Conservation (phyloP, 2,888 invertebrate genomes). For the Leptinotarsa juncta region DNA sequence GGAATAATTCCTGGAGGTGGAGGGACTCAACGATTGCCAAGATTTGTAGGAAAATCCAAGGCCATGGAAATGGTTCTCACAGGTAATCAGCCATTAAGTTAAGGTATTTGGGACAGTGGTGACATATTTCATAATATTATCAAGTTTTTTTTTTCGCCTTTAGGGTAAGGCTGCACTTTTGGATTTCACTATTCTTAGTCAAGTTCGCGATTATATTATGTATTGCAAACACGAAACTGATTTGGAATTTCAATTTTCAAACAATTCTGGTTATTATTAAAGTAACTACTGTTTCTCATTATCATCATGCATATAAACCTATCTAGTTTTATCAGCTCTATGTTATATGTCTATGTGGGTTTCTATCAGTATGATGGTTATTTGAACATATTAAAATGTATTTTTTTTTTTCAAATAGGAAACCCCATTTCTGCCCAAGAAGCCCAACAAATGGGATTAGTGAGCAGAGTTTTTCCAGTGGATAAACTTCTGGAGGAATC, state of each 20-base stretch:
- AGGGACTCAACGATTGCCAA: slow-evolving; percentile 91
- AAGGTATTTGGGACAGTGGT: background rate
- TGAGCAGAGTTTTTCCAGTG: slow-evolving; percentile 89
- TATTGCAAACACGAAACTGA: too few relatives aligned
- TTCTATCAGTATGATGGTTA: slow-evolving; percentile 24
- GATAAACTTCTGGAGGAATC: slow-evolving; percentile 89
- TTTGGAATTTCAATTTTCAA: too few relatives aligned
- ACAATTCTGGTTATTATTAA: too few relatives aligned
- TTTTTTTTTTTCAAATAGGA: slow-evolving; percentile 48
- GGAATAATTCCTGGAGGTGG: slow-evolving; percentile 98
- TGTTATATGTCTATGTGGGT: background rate
- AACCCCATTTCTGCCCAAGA: slow-evolving; percentile 90
- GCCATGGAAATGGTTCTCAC: slow-evolving; percentile 99
- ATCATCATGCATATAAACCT: background rate
- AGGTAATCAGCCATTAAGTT: slow-evolving; percentile 66
- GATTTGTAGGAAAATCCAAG: slow-evolving; percentile 93
- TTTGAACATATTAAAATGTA: background rate
- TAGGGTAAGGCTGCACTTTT: too few relatives aligned
- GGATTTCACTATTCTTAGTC: too few relatives aligned
- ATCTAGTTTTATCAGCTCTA: background rate
- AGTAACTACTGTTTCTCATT: too few relatives aligned
- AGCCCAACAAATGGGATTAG: slow-evolving; percentile 90
- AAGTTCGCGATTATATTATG: too few relatives aligned
- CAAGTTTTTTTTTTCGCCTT: too few relatives aligned
- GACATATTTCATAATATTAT: too few relatives aligned